phyloP scores from a whole-genome alignment of 2,113 vertebrate species.

The Peromyscus polionotus region DNA sequence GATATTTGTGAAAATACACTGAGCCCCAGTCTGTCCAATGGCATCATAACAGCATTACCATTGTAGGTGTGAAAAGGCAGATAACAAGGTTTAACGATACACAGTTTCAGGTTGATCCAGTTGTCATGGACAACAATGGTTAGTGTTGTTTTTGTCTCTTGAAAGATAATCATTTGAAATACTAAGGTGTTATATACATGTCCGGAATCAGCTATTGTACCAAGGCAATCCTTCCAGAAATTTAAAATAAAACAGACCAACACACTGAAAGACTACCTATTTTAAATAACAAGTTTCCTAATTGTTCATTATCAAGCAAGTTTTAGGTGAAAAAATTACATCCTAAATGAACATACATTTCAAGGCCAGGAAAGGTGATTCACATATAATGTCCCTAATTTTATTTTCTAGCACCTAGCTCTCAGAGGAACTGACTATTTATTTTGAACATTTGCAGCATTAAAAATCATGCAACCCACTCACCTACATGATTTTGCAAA shows the following conservation, averaged over 20 bases:
- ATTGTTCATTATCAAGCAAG: slow-evolving; percentile 55
- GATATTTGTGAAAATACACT: not conserved
- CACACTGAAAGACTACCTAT: slow-evolving; percentile 32
- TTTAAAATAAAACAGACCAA: slow-evolving; percentile 44
- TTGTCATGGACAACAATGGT: not conserved
- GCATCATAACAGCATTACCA: not conserved
- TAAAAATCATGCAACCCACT: slow-evolving; percentile 63
- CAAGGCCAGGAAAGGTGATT: slow-evolving; percentile 23
- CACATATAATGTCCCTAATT: slow-evolving; percentile 11
- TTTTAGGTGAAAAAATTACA: slow-evolving; percentile 26
- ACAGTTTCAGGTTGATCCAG: not conserved
- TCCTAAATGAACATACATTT: slow-evolving; percentile 28
- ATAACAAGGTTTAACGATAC: not conserved
- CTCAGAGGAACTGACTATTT: slow-evolving; percentile 11
- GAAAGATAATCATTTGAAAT: slow-evolving; percentile 42
- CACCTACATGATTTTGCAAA: slow-evolving; percentile 62
- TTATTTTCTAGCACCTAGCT: slow-evolving; percentile 58
- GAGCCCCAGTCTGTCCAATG: not conserved
- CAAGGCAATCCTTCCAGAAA: slow-evolving; percentile 50
- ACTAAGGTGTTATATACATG: slow-evolving; percentile 19
- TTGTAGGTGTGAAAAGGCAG: not conserved
- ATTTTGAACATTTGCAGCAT: slow-evolving; percentile 48
- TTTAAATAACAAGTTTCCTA: slow-evolving; percentile 39
- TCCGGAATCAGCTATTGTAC: slow-evolving; percentile 49
- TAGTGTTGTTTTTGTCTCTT: not conserved